These are phyloP conservation scores for Parthenolecanium corni DNA, from an alignment of 2,888 invertebrate genomes.

Conservation along the genomic window DNA sequence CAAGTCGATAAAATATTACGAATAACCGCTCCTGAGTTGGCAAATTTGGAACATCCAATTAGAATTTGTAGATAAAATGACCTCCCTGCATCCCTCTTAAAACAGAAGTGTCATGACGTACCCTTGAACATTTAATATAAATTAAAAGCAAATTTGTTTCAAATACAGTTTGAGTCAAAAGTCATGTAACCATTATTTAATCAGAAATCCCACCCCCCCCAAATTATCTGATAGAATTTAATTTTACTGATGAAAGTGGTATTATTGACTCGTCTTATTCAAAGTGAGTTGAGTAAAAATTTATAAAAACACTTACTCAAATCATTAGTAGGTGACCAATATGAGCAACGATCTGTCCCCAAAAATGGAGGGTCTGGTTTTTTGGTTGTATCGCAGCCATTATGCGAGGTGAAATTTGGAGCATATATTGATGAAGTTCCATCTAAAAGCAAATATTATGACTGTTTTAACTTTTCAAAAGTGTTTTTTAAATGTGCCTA, in stretches of 20 bases:
- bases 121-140: too few species aligned
- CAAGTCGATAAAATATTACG: too few species aligned
- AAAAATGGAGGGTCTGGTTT: background rate
- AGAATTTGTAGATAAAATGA: background rate
- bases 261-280: too few species aligned
- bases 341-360: background rate
- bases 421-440: slow-evolving; percentile 1
- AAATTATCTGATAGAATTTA: too few species aligned
- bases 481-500: background rate
- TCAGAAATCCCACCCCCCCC: too few species aligned
- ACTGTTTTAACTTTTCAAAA: background rate
- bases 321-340: slow-evolving; percentile 10
- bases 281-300: background rate
- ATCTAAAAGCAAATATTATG: background rate
- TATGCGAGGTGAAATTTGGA: slow-evolving; percentile 5
- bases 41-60: background rate
- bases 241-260: too few species aligned
- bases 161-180: too few species aligned
- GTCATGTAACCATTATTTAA: too few species aligned
- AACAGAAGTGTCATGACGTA: too few species aligned
- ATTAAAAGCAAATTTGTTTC: too few species aligned
- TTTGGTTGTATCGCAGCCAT: slow-evolving; percentile 1
- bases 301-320: background rate
- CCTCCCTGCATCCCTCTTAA: too few species aligned
- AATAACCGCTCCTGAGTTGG: too few species aligned